Evolutionary conservation across 2,113 vertebrate genomes (phyloP), one percentile per base, ranked within the genome.

Genomic region (Vulpes vulpes): DNA sequence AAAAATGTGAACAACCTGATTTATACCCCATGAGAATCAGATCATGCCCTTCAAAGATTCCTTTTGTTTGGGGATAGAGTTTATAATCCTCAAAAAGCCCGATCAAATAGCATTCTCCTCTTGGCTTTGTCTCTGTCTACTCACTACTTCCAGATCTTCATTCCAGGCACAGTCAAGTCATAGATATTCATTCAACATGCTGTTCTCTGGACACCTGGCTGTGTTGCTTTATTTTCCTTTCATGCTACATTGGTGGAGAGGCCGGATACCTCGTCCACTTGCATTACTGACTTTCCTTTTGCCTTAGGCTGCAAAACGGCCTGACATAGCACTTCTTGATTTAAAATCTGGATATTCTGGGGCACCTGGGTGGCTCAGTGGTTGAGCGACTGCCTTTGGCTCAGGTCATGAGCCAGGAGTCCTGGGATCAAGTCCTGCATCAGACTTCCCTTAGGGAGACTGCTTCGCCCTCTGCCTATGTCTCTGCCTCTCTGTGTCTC

Each of bases 21-120:
- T 92, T 80, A 62, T 71, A 22, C 4, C 9, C 83, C 49, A 35
- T 0, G 1, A 69, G 69, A 74, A 82, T 94, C 64, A 32, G 83
- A 80, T 92, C 53, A 11, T 69, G 71, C 15, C 49, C 55, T 78
- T 80, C 74, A 88, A 78, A 91, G 32, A n/a, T 60, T 35, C 79
- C 89, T 74, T 89, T 55, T 79, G 86, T 96, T 79, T 7, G 67
- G 59, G 69, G 51, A 85, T 81, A 80, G 95, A 95, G 74, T 12
- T 27, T 62, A 67, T n/a, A 49, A 60, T 94, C 67, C 32, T 73
- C 90, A 60, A 25, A 53, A 43, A 25, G 51, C 3, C 79, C 81
- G 43, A 80, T 67, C 59, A 65, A 59, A 62, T 30, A 79, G 86
- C 22, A 15, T 20, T 67, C 6, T 59, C 64, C 59, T 20, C 57